Evolutionary conservation across 2,113 vertebrate species (phyloP), one percentile per base, ranked within the genome.

Genomic region (Junco hyemalis): DNA sequence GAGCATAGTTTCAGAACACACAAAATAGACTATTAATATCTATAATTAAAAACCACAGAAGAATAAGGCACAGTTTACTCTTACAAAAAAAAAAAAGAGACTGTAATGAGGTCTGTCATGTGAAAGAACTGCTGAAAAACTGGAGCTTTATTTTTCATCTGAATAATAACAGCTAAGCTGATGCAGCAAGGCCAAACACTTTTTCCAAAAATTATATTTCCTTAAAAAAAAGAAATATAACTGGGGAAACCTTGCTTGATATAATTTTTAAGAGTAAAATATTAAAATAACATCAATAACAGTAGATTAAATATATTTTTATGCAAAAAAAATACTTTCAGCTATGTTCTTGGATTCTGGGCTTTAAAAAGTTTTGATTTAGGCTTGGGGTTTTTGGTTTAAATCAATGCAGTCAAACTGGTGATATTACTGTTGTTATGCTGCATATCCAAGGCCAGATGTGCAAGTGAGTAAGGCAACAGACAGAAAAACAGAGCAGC

Each of bases 131-230:
- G 23, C 57, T 44, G 44, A 79, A 92, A 93, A 89, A 17, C 4
- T 38, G 28, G 16, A 71, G 28, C 12, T 81, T 64, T 25, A 9
- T 50, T 87, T 68, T 48, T 48, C 23, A 54, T 35, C 16, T 8
- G 3, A 81, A 16, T 68, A 22, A 17, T 22, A 90, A 56, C 8
- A 82, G 26, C 18, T 54, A 59, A 83, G 13, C 4, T 56, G 23
- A 77, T 1, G 3, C 31, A 86, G 20, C 29, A 87, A 17, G 11
- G 31, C 21, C 45, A 38, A 0, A 0, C 7, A 40, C 12, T 48
- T 84, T 47, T 84, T 6, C 20, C 24, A 47, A 28, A 79, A 74
- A 65, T 38, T 11, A 1, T 40, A 36, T 44, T 73, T 42, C 26
- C 9, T 76, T 1, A 38, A 79, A 68, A 23, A 35, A 65, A 71